These are phyloP conservation scores for Rhynchonycteris naso DNA, from an alignment of 2,797 vertebrate genomes.

Conservation along the genomic window DNA sequence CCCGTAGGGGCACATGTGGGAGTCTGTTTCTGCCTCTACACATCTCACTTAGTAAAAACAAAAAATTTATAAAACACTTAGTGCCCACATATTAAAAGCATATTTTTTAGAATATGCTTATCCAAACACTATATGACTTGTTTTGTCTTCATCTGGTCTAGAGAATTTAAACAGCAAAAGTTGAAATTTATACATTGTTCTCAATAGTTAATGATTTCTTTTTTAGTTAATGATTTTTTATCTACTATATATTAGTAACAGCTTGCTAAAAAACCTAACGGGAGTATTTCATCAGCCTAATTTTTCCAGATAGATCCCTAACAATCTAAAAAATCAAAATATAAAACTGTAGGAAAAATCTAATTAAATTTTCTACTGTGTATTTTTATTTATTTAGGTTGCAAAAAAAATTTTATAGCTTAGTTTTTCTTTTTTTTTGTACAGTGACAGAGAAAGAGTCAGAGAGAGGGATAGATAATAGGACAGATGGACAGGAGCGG, in stretches of 20 bases:
- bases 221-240: conserved; percentile 17
- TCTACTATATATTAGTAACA: neutral
- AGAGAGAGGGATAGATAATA: too few relatives aligned
- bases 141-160: conserved; percentile 5
- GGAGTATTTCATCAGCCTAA: neutral
- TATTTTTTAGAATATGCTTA: conserved; percentile 41
- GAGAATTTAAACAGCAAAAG: conserved; percentile 35
- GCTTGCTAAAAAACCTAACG: neutral
- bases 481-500: too few relatives aligned
- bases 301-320: conserved; percentile 15
- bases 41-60: too few relatives aligned
- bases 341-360: neutral
- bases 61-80: neutral
- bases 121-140: neutral
- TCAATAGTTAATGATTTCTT: conserved; percentile 16
- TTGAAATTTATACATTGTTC: neutral
- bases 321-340: neutral
- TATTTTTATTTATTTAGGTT: neutral
- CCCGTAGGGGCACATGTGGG: too few relatives aligned
- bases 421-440: neutral
- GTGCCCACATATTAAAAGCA: conserved; percentile 16
- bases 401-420: neutral
- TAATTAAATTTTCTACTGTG: neutral
- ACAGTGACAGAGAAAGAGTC: too few relatives aligned
- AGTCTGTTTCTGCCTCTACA: too few relatives aligned